phyloP scores from a whole-genome alignment of 1,140 invertebrate species.

The Nasonia giraulti region DNA sequence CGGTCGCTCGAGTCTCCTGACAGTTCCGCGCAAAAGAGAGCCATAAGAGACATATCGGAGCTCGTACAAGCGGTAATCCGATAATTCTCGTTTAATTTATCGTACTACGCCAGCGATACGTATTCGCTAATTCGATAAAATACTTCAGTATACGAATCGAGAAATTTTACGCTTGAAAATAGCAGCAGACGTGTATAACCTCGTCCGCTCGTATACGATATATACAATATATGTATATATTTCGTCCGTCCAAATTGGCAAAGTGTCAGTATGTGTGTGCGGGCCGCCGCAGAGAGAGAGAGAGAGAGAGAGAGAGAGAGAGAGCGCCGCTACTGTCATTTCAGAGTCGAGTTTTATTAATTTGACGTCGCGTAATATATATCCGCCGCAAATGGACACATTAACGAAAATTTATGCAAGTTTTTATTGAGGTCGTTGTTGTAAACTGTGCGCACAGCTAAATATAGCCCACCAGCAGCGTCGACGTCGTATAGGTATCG shows the following conservation, averaged over 20 bases:
- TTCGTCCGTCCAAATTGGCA: background rate
- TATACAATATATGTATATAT: too few species aligned
- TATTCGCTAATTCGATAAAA: background rate
- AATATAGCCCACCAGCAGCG: background rate
- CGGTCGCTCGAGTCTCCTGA: too few species aligned
- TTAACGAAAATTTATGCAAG: slow-evolving; percentile 1
- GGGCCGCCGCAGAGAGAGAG: too few species aligned
- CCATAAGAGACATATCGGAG: too few species aligned
- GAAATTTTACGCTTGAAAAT: background rate
- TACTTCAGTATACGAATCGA: background rate
- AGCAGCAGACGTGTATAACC: background rate
- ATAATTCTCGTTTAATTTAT: background rate
- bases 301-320: too few species aligned
- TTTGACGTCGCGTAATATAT: background rate
- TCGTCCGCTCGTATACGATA: background rate
- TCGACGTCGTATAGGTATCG: background rate
- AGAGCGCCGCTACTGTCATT: background rate
- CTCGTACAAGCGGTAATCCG: background rate
- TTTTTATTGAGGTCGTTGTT: background rate
- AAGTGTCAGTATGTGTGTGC: background rate
- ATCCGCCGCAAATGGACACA: background rate
- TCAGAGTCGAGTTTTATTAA: background rate
- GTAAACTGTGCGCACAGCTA: background rate
- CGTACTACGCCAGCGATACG: too few species aligned
- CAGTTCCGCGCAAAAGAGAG: too few species aligned